Evolutionary conservation across 2,888 invertebrate species (phyloP), one percentile per base, ranked within the genome.

Genomic region (Malacosoma neustria): DNA sequence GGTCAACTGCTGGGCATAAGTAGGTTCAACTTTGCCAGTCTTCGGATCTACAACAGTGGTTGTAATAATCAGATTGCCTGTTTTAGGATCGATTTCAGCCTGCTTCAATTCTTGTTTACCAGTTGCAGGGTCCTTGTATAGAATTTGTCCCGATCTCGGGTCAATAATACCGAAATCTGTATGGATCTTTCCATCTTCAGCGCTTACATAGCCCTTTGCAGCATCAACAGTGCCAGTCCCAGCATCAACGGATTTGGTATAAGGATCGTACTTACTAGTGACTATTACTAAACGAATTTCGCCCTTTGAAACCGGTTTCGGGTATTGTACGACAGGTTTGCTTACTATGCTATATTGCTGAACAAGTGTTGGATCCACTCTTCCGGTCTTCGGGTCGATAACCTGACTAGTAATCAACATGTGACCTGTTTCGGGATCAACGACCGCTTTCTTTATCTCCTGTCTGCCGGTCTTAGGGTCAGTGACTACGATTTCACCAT

Each of bases 81-180:
- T 89, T 41, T 86, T 76, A 12, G 89, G 88, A 54, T 90, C 89
- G 11, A 89, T 74, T 41, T 89, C 86, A 1, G 89, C 89, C 58
- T 89, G 89, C 43, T 89, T 88, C 4, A 89, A 69, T 51, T 89
- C 89, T 49, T 89, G 89, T 55, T 89, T 89, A 14, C 89, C 89
- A 33, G 88, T 89, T 4, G 80, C 50, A 4, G 88, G 89, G 57
- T 90, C 89, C 32, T 87, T 90, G 36, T 90, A 84, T 43, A 73
- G 76, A 58, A 75, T 85, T 48, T 87, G 85, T 3, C 91, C 90
- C 3, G 89, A 89, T 66, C 91, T 74, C 2, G 84, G 81, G 51
- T 90, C 90, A 32, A 89, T 88, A 13, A 82, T 84, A 30, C 89
- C 89, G 42, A 88, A 88, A 46, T 89, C 88, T 2, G 88, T 82